Evolutionary conservation across 1,140 invertebrate species (phyloP).

Genomic region (Drusus annulatus): DNA sequence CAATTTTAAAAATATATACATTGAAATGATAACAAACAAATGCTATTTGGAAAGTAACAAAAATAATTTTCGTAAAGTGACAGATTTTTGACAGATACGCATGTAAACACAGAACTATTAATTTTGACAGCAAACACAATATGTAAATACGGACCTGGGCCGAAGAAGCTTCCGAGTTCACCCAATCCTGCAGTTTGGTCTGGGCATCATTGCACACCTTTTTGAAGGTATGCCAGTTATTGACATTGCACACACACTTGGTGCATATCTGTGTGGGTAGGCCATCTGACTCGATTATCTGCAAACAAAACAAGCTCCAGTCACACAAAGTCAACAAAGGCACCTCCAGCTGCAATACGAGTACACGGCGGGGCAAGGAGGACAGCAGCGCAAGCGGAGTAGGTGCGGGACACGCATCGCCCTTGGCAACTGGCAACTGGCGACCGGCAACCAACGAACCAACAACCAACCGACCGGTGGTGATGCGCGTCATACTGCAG

Average conservation of each 20-base stretch:
- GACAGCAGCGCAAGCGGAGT: not conserved
- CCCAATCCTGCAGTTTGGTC: conserved; percentile 70
- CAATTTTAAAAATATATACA: too few relatives aligned
- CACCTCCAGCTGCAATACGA: conserved; percentile 6
- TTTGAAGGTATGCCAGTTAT: conserved; percentile 73
- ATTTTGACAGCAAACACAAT: not conserved
- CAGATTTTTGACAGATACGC: not conserved
- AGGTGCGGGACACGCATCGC: conserved; percentile 1
- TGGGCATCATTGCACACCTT: conserved; percentile 71
- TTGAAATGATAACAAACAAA: too few relatives aligned
- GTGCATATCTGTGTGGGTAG: conserved; percentile 73
- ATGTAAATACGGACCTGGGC: conserved; percentile 64
- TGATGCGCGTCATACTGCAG: conserved; percentile 27
- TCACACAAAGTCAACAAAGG: conserved; percentile 43
- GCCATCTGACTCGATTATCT: conserved; percentile 73
- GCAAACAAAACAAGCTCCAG: conserved; percentile 61
- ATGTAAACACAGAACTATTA: not conserved
- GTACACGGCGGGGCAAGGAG: not conserved
- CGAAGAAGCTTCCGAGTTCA: conserved; percentile 68
- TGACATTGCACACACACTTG: conserved; percentile 72
- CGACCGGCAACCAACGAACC: not conserved
- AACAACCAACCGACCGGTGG: conserved; percentile 8
- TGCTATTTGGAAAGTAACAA: not conserved
- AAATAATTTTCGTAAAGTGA: not conserved
- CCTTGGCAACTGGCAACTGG: conserved; percentile 12